phyloP scores from a whole-genome alignment of 2,797 vertebrate species.

The Liasis olivaceus region DNA sequence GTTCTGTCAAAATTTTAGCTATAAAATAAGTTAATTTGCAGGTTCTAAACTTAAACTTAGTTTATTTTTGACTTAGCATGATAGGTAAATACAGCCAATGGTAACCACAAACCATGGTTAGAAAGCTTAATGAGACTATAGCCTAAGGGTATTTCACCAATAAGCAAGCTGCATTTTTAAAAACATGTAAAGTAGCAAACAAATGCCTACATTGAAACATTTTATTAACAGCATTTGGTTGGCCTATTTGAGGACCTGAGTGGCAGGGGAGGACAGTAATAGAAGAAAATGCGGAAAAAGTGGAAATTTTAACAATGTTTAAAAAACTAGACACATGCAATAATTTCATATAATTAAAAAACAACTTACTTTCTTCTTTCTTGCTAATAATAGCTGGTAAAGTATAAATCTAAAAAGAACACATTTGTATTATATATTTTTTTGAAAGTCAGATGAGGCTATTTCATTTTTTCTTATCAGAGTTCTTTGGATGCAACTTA shows the following conservation, averaged over 20 bases:
- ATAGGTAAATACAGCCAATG: not conserved
- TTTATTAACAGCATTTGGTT: not conserved
- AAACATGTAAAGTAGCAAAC: not conserved
- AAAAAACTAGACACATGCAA: not conserved
- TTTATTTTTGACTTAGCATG: not conserved
- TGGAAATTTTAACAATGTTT: not conserved
- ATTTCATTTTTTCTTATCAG: not conserved
- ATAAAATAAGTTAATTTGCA: not conserved
- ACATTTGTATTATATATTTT: not conserved
- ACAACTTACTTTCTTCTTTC: conserved; percentile 96
- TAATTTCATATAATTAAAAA: conserved; percentile 24
- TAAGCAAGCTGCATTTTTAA: not conserved
- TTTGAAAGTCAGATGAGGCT: not conserved
- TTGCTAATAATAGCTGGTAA: conserved; percentile 96
- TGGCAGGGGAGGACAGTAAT: not conserved
- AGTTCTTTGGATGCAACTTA: not conserved
- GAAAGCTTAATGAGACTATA: not conserved
- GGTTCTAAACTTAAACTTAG: not conserved
- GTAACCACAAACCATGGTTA: not conserved
- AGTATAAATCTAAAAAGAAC: conserved; percentile 88
- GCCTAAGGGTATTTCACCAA: not conserved
- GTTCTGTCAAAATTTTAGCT: not conserved
- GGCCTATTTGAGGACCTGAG: not conserved
- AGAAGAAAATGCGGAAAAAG: not conserved
- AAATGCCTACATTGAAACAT: not conserved